These are phyloP conservation scores for Gastracanthus pulcherrimus DNA, from an alignment of 2,888 invertebrate species.

Conservation along the genomic window DNA sequence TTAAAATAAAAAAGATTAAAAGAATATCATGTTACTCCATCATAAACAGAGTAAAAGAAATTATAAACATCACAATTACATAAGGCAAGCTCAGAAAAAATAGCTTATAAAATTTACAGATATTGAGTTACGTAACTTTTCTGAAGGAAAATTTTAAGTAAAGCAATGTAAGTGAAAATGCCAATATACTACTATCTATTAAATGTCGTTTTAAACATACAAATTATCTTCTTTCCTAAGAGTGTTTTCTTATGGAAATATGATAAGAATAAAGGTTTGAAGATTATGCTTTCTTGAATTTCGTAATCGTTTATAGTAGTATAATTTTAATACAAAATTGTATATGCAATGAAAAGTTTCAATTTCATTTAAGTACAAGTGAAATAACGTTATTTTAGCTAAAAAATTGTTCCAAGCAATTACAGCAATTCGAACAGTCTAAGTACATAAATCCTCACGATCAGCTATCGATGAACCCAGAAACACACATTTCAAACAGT, in stretches of 20 bases:
- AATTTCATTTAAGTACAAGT: neutral
- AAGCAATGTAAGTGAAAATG: neutral
- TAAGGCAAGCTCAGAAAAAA: neutral
- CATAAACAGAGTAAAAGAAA: neutral
- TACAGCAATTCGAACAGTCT: neutral
- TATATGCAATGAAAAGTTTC: neutral
- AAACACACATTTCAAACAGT: neutral
- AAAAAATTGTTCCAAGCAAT: neutral
- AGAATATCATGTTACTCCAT: constrained; percentile 22
- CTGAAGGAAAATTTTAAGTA: neutral
- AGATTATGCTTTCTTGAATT: neutral
- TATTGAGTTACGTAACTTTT: neutral
- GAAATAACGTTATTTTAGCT: neutral
- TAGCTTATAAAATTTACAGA: constrained; percentile 4
- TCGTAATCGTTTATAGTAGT: too few species aligned
- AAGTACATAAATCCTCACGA: neutral
- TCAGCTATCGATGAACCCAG: neutral
- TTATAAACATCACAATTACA: constrained; percentile 13
- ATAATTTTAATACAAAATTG: too few species aligned
- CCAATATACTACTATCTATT: too few species aligned
- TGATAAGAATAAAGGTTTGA: neutral
- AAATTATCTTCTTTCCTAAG: neutral
- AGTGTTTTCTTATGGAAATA: neutral
- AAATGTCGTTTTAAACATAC: neutral
- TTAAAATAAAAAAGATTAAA: neutral